Base-by-base conservation (phyloP, 2,888 invertebrate species). In the Pollenia labialis region DNA sequence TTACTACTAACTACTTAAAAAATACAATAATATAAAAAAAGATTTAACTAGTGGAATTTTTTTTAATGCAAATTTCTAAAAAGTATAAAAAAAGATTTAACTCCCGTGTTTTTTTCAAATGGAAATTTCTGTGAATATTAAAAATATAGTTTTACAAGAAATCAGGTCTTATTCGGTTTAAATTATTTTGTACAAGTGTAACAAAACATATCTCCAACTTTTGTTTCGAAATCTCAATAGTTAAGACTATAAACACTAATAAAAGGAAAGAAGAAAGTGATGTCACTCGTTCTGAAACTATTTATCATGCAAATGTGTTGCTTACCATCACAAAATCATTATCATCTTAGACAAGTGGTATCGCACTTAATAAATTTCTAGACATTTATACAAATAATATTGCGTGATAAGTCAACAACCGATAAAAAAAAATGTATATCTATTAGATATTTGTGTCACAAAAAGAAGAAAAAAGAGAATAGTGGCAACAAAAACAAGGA, bases 391-490 rank as follows among this genome's bases (percentile, higher is more conserved):
- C 7, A 11, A 76, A 44, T n/a, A 54, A 64, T 52, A 79, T 71
- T 50, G 52, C 69, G 52, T 60, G 69, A 50, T 69, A 52, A 44
- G 60, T 71, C 62, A 52, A 62, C 79, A 71, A n/a, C 54, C 52
- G 60, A 14, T 23, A 23, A 23, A 56, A 1, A 11, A 18, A 56
- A 23, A 12, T 56, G 4, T 32, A 6, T 32, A 32, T 32, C 32
- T 32, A 56, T 23, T 56, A 11, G 18, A 2, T 42, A 75, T 40
- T 40, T 14, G 12, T 56, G 32, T 6, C 12, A 44, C 8, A 42
- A 44, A 54, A 71, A 54, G 44, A 16, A 68, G 44, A 16, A 50
- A 50, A 11, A 54, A 23, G 32, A 16, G 16, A 18, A 42, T 64
- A 10, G 16, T 46, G 18, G 23, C 4, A 18, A 12, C 44, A 10